These are phyloP conservation scores for Bemisia tabaci DNA, from an alignment of 1,140 invertebrate species.

Conservation along the genomic window DNA sequence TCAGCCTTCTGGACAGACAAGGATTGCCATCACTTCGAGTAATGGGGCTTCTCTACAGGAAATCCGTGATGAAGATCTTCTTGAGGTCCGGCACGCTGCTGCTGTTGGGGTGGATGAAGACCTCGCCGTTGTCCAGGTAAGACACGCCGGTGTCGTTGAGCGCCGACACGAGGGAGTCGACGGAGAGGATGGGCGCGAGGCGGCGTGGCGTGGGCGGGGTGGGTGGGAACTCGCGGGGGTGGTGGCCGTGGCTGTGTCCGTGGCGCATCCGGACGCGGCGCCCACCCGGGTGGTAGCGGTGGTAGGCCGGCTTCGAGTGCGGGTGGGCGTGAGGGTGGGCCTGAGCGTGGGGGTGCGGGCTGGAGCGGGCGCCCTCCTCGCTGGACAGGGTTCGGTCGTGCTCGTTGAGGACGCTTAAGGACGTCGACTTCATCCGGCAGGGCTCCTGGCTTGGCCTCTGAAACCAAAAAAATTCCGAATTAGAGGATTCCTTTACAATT, in stretches of 20 bases:
- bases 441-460: neutral
- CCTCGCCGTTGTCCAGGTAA: conserved; percentile 13
- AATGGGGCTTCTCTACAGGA: conserved; percentile 16
- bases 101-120: conserved; percentile 9
- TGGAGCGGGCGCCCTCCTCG: conserved; percentile 6
- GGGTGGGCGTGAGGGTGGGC: no score
- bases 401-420: neutral
- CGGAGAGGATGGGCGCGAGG: conserved; percentile 17
- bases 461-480: neutral
- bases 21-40: no score
- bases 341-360: conserved; percentile 2
- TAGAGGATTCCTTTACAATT: no score
- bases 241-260: no score
- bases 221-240: conserved; percentile 5
- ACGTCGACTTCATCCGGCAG: neutral
- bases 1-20: no score
- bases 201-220: conserved; percentile 17
- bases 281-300: conserved; percentile 4
- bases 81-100: conserved; percentile 20
- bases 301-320: no score
- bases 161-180: conserved; percentile 19
- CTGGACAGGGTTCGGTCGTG: neutral
- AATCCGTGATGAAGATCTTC: conserved; percentile 20
- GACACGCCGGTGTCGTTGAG: conserved; percentile 13
- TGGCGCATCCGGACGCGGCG: neutral